A percentile compares a stretch with the other conserved stretches of the same genome.
Evolutionary conservation across 1,140 invertebrate genomes (phyloP).

Genomic region (Lepidurus couesii): DNA sequence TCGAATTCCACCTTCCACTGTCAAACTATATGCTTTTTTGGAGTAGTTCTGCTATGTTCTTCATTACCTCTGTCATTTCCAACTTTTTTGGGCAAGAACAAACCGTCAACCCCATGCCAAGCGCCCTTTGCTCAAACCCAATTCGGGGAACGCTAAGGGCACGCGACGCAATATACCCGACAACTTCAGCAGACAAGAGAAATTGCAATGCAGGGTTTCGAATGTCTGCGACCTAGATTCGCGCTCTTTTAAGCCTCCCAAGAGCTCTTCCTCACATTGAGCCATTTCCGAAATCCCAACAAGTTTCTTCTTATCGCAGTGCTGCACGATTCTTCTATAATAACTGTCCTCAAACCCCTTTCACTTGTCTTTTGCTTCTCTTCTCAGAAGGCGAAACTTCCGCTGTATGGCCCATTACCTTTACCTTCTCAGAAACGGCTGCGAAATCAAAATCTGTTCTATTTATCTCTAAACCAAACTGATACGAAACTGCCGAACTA

Average conservation of each 20-base stretch:
- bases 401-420: neutral
- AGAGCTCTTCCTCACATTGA: neutral
- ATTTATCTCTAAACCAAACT: no score
- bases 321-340: neutral
- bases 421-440: no score
- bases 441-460: no score
- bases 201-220: neutral
- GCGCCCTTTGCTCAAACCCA: neutral
- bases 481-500: no score
- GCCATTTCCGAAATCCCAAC: neutral
- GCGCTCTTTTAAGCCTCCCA: neutral
- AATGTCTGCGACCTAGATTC: neutral
- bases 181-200: conserved; percentile 4
- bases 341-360: neutral
- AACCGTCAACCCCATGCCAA: no score
- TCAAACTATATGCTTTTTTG: no score
- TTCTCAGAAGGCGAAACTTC: neutral
- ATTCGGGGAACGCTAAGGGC: neutral
- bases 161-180: neutral
- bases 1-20: no score
- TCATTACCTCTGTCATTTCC: neutral
- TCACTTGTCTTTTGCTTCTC: neutral
- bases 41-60: neutral
- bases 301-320: neutral
- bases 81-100: neutral